phyloP scores from a whole-genome alignment of 2,113 vertebrate species.

The Beaufortia kweichowensis region DNA sequence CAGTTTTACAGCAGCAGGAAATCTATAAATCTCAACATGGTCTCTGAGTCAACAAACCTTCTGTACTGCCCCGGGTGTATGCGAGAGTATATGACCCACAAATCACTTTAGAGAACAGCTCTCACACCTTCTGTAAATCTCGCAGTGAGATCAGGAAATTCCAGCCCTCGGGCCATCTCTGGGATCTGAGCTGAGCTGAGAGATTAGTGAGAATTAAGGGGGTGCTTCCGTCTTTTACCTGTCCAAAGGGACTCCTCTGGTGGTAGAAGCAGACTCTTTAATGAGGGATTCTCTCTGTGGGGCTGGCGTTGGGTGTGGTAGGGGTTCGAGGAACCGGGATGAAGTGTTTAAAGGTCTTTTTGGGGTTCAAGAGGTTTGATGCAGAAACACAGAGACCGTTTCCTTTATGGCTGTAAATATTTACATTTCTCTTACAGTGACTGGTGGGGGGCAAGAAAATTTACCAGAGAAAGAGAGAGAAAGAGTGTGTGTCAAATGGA shows the following conservation, averaged over 20 bases:
- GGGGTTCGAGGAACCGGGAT: background rate
- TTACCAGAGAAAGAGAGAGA: constrained; percentile 22
- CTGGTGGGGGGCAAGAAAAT: constrained; percentile 34
- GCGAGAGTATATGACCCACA: constrained; percentile 27
- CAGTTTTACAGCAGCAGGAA: constrained; percentile 44
- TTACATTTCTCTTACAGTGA: constrained; percentile 58
- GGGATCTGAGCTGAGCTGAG: constrained; percentile 19
- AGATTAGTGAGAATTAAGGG: constrained; percentile 51
- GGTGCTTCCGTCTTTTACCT: constrained; percentile 27
- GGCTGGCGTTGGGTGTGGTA: constrained; percentile 42
- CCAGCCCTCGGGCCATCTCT: constrained; percentile 39
- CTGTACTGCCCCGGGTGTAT: background rate
- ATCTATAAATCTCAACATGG: constrained; percentile 67
- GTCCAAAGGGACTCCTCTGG: constrained; percentile 41
- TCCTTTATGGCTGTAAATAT: constrained; percentile 63
- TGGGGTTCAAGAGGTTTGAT: constrained; percentile 40
- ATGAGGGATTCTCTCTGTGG: constrained; percentile 50
- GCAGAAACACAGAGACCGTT: constrained; percentile 57
- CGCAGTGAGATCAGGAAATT: constrained; percentile 47
- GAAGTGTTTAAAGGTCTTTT: constrained; percentile 39
- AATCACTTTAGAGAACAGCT: constrained; percentile 19
- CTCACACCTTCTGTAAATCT: constrained; percentile 38
- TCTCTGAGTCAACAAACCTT: constrained; percentile 42
- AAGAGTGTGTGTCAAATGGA: constrained; percentile 2
- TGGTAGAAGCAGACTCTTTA: constrained; percentile 37